Percentiles rank a stretch among this genome's conserved stretches.
phyloP scores from a whole-genome alignment of 2,113 vertebrate genomes.

The Podarcis cretensis region DNA sequence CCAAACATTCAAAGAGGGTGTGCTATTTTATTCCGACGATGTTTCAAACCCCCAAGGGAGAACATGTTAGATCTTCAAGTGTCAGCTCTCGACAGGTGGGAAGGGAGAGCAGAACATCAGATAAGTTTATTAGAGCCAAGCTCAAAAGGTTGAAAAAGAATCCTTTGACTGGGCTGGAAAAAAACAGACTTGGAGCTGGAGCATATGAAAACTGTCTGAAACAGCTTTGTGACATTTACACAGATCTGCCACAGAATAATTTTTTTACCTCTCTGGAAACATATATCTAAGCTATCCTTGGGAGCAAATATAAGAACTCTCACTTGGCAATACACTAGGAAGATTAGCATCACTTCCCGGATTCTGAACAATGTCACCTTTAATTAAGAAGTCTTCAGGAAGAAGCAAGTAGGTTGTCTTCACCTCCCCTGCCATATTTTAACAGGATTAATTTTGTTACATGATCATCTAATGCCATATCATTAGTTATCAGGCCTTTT shows the following conservation, averaged over 20 bases:
- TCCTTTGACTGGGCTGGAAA: not conserved
- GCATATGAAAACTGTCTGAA: not conserved
- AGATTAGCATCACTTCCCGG: not conserved
- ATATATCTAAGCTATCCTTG: not conserved
- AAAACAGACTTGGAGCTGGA: not conserved
- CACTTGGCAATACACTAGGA: not conserved
- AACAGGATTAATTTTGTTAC: not conserved
- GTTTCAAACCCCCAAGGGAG: not conserved
- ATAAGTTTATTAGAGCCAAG: not conserved
- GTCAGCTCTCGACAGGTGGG: not conserved
- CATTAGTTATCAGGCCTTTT: not conserved
- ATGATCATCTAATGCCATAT: not conserved
- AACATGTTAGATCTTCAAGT: not conserved
- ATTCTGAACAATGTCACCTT: not conserved
- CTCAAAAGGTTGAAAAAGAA: not conserved
- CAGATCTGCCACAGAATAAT: not conserved
- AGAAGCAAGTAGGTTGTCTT: not conserved
- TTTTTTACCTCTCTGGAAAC: not conserved
- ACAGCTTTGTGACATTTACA: not conserved
- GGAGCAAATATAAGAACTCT: not conserved
- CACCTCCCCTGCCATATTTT: not conserved
- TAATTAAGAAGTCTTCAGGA: slow-evolving; percentile 14
- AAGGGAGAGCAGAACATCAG: not conserved
- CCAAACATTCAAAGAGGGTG: not conserved
- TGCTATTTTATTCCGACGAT: not conserved